Conservation (phyloP, 2,797 vertebrate species). For the Hylomyscus alleni region DNA sequence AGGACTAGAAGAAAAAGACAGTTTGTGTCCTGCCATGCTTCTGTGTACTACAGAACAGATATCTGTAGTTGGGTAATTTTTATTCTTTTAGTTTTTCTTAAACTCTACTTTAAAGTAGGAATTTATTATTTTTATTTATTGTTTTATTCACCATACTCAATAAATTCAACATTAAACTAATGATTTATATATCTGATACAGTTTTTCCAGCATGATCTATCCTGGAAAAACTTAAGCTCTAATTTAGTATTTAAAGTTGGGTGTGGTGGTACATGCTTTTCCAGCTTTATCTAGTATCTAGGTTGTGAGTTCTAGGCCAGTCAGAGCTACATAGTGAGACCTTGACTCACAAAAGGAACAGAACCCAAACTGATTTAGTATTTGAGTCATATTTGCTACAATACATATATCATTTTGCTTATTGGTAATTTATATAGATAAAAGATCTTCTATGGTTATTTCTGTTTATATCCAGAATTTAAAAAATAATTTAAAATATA, state of each 20-base stretch:
- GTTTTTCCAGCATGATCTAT: background rate
- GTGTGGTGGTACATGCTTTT: background rate
- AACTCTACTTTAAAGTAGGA: background rate
- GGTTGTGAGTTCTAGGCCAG: background rate
- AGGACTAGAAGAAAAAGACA: background rate
- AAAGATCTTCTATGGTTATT: constrained; percentile 28
- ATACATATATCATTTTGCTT: background rate
- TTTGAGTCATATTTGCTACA: background rate
- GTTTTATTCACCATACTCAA: constrained; percentile 28
- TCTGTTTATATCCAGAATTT: constrained; percentile 52
- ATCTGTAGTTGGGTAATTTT: background rate
- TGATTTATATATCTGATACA: background rate
- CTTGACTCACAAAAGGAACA: background rate
- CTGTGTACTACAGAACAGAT: background rate
- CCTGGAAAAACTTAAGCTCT: constrained; percentile 30
- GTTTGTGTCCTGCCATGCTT: background rate
- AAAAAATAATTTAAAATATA: constrained; percentile 39
- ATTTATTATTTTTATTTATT: constrained; percentile 41
- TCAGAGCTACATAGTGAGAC: background rate
- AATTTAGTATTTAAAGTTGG: background rate
- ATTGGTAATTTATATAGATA: background rate
- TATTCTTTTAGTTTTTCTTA: background rate
- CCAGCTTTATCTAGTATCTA: background rate
- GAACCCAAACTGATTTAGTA: background rate
- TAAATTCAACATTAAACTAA: constrained; percentile 12